Percentiles rank a stretch among this genome's conserved stretches.
phyloP scores from a whole-genome alignment of 2,113 vertebrate species.

The Strigops habroptila region DNA sequence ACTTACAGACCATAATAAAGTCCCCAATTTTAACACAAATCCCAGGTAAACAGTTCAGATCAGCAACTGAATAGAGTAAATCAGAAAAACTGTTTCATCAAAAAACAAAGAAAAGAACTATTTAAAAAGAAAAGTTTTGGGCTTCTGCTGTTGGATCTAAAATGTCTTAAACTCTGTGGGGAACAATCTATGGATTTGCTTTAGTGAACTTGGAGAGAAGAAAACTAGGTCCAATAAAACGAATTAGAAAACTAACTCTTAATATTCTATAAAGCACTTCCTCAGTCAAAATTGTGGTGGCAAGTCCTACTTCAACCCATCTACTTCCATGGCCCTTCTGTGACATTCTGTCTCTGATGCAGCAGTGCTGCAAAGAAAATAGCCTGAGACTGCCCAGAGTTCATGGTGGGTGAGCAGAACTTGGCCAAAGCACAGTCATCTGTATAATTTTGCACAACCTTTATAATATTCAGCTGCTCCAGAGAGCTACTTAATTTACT shows the following conservation, averaged over 20 bases:
- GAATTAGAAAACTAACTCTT: neutral
- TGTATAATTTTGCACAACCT: neutral
- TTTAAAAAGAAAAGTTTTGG: neutral
- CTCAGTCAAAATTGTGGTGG: neutral
- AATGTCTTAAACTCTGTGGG: neutral
- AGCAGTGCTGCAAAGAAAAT: neutral
- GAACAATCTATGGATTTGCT: neutral
- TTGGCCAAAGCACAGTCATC: neutral
- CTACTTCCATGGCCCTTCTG: neutral
- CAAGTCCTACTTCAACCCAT: neutral
- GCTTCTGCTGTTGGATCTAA: neutral
- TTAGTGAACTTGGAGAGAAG: neutral
- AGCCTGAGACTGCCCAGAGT: neutral
- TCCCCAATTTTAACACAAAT: neutral
- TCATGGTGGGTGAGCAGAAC: neutral
- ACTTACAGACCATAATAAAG: neutral
- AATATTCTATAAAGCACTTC: neutral
- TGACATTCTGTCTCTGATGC: neutral
- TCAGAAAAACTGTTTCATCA: neutral
- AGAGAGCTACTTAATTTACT: neutral
- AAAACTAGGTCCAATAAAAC: neutral
- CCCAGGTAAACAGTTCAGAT: neutral
- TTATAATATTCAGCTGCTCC: neutral
- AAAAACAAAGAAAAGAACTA: neutral
- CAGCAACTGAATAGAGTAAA: neutral